phyloP scores from a whole-genome alignment of 2,797 vertebrate genomes.

The Ctenochaetus hawaiiensis region DNA sequence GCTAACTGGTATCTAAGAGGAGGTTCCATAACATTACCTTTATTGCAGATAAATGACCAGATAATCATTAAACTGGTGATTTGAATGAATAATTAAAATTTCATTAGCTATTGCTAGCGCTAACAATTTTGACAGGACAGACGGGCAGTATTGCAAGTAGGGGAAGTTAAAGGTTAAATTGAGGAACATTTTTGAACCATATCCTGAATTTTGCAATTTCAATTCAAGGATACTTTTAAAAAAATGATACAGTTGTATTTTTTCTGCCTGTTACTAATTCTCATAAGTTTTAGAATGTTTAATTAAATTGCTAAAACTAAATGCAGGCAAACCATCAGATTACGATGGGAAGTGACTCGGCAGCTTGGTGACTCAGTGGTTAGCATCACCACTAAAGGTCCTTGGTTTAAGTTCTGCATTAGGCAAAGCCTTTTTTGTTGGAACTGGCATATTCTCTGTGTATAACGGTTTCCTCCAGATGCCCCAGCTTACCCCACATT shows the following conservation, averaged over 20 bases:
- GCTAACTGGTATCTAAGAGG: neutral
- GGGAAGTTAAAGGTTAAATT: neutral
- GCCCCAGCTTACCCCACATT: too few species aligned
- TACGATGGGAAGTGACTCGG: too few species aligned
- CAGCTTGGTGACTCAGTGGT: too few species aligned
- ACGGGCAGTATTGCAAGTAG: neutral
- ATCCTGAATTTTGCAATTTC: neutral
- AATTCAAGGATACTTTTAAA: neutral
- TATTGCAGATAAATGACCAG: conserved; percentile 10
- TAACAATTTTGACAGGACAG: neutral
- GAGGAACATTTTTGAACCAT: neutral
- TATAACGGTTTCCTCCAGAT: too few species aligned
- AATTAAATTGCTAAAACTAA: neutral
- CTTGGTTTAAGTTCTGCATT: too few species aligned
- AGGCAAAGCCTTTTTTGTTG: too few species aligned
- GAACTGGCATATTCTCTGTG: too few species aligned
- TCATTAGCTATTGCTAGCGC: neutral
- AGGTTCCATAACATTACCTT: neutral
- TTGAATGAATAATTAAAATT: neutral
- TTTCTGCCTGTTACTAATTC: neutral
- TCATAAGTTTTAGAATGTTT: neutral
- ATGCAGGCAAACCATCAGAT: neutral
- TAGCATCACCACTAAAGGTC: too few species aligned
- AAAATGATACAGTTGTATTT: neutral
- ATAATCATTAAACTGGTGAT: neutral